Evolutionary conservation across 2,888 invertebrate genomes (phyloP), one percentile per base, ranked within the genome.

Genomic region (Synanthedon tipuliformis): DNA sequence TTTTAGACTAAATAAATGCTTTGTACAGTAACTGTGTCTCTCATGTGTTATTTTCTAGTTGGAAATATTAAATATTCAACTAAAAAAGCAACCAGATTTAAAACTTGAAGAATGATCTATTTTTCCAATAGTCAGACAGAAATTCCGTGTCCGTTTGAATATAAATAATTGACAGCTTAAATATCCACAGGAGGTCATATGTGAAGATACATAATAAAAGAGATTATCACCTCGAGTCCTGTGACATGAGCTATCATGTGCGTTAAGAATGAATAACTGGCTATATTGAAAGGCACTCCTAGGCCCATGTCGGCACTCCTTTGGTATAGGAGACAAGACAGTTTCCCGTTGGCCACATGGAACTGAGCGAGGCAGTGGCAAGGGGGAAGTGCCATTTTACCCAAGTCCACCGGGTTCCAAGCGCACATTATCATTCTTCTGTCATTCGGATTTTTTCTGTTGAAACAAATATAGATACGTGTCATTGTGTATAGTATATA

Each of bases 281-380:
- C 98, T 64, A 99, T 97, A 80, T 99, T 99, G 78, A 99, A 99
- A 11, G 98, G 98, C 0, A 98, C 97, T n/a, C 99, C 99, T 1
- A 99, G 88, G 2, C 98, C 98, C 94, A 99, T 95, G 74, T 99
- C 99, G 7, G 97, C 99, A 64, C 98, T 98, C 59, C 99, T 90
- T 79, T 99, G 99, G 75, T 98, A 98, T 60, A 99, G 78, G 64
- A 96, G 93, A 69, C 97, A 98, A 0, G 96, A 96, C 1, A 99
- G 83, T 75, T 95, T 94, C 1, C 91, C 92, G 62, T 90, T 84
- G 1, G 92, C 90, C 0, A 99, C 98, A 84, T 94, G 96, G 83
- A 99, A 99, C 80, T 99, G 99, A 0, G 92, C 94, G 50, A 99
- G 86, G 68, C 96, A 95, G 71, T 99, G 99, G 68, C 99, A 99